Base-by-base conservation (phyloP, 2,113 vertebrate genomes). In the Corythoichthys intestinalis region DNA sequence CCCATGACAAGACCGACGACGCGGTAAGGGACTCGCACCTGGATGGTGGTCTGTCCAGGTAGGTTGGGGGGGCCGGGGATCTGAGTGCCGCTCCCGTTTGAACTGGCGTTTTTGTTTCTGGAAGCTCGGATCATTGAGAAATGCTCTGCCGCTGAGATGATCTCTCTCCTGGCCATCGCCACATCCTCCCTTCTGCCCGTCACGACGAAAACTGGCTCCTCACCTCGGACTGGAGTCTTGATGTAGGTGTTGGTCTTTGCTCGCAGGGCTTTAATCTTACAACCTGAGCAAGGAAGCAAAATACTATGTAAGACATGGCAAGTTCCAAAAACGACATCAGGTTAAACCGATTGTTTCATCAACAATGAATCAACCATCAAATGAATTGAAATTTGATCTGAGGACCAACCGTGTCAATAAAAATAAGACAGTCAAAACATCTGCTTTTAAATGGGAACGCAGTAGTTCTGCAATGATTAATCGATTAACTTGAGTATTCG, bases 121-220 rank as follows among this genome's bases (percentile, higher is more conserved):
- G 96, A 97, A 61, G 96, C 96, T 73, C 96, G 91, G 87, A 98
- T 98, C 95, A 98, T 94, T 74, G 96, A 98, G 92, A 98, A 98
- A 76, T 98, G 96, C 84, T 98, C 96, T 0, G 96, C 96, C 0
- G 96, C 96, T 0, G 96, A 98, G 91, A 98, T 97, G 91, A 98
- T 98, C 90, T 98, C 96, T 87, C 96, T 92, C 75, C 96, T 90
- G 61, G 96, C 96, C 96, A 98, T 96, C 72, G 96, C 96, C 74
- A 98, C 96, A 61, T 98, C 96, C 88, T 98, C 96, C 86, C 96
- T 93, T 87, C 96, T 90, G 84, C 96, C 96, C 11, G 96, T 98
- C 87, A 98, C 96, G 88, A 98, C 96, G 79, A 98, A 98, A 74
- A 98, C 94, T n/a, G 96, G 96, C 92, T 98, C 96, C 92, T 98